Percentiles rank a stretch among this genome's conserved stretches.
Conservation (phyloP, 2,113 vertebrate species). For the Hemibagrus wyckioides region DNA sequence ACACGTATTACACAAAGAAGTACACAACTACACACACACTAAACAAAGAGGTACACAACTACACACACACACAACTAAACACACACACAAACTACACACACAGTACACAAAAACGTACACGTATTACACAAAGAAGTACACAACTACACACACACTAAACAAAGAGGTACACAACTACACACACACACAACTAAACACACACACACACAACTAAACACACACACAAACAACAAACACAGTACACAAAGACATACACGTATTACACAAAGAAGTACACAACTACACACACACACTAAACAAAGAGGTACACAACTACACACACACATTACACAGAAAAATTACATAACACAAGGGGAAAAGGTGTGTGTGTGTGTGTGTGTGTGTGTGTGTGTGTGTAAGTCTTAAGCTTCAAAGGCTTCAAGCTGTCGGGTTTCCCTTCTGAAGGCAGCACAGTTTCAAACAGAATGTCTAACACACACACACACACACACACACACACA, state of each 20-base stretch:
- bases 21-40: not conserved
- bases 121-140: conserved; percentile 40
- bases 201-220: conserved; percentile 67
- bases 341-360: not conserved
- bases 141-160: not conserved
- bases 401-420: conserved; percentile 49
- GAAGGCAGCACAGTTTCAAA: conserved; percentile 61
- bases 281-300: not conserved
- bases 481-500: conserved; percentile 15
- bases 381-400: not conserved
- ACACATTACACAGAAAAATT: not conserved
- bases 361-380: conserved; percentile 25
- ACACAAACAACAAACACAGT: not conserved
- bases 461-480: conserved; percentile 65
- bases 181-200: conserved; percentile 14
- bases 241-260: not conserved
- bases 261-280: conserved; percentile 81
- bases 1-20: conserved; percentile 40
- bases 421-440: conserved; percentile 26
- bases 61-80: not conserved
- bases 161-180: not conserved
- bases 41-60: too few species aligned
- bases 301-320: not conserved
- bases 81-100: not conserved
- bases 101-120: conserved; percentile 72